Percentiles rank a stretch among this genome's conserved stretches.
Evolutionary conservation across 2,888 invertebrate species (phyloP).

Genomic region (Dryocosmus kuriphilus): DNA sequence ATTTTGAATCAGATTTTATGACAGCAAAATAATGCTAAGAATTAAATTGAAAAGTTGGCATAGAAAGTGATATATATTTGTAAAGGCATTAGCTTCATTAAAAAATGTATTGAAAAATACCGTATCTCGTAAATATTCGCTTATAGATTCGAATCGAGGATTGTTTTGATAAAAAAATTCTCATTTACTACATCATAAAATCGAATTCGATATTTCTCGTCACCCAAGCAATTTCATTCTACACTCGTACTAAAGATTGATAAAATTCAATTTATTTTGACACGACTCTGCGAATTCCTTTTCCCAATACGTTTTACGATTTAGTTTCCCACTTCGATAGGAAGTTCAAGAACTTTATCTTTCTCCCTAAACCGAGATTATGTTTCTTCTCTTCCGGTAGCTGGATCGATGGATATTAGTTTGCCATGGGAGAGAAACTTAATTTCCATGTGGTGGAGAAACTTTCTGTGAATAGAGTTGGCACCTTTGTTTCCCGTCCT

Average conservation of each 20-base stretch:
- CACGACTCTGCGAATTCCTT: slow-evolving; percentile 18
- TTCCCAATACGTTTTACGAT: slow-evolving; percentile 24
- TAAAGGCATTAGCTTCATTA: background rate
- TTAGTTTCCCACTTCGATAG: slow-evolving; percentile 17
- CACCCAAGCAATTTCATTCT: background rate
- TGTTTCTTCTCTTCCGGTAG: slow-evolving; percentile 20
- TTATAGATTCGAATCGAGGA: background rate
- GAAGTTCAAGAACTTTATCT: slow-evolving; percentile 36
- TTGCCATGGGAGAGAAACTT: background rate
- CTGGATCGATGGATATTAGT: slow-evolving; percentile 11
- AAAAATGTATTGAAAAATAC: background rate
- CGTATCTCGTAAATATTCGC: background rate
- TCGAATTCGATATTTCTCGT: background rate
- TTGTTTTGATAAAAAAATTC: background rate
- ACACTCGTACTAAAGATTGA: slow-evolving; percentile 7
- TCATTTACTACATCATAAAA: background rate
- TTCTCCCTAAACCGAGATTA: slow-evolving; percentile 35
- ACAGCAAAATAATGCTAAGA: background rate
- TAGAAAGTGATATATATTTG: too few relatives aligned
- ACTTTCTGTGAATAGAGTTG: background rate
- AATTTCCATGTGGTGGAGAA: slow-evolving; percentile 6
- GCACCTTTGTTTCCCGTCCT: background rate
- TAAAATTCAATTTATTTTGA: slow-evolving; percentile 34
- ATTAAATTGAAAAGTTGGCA: too few relatives aligned
- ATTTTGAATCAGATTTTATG: background rate